Base-by-base conservation (phyloP, 92 coral and sea anemone species). In the Plumapathes pennacea region DNA sequence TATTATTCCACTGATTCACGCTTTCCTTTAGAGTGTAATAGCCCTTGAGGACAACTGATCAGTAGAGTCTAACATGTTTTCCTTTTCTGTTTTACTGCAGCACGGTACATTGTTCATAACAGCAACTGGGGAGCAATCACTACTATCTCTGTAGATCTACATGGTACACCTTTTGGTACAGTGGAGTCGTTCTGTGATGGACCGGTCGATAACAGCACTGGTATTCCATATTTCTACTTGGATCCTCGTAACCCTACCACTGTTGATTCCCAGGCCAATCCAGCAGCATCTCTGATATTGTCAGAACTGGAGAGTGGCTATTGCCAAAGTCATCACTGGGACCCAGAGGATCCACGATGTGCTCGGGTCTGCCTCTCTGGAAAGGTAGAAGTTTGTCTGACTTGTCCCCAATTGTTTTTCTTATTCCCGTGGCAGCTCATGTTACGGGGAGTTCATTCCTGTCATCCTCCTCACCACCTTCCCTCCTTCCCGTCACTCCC, bases 21-120 rank as follows among this genome's bases (percentile, higher is more conserved):
- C n/a, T n/a, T n/a, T n/a, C n/a, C n/a, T n/a, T n/a, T n/a, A n/a
- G n/a, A n/a, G n/a, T n/a, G n/a, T n/a, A n/a, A n/a, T n/a, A n/a
- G n/a, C n/a, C n/a, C n/a, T n/a, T n/a, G n/a, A n/a, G n/a, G n/a
- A n/a, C n/a, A n/a, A n/a, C n/a, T n/a, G n/a, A n/a, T n/a, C n/a
- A n/a, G n/a, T n/a, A n/a, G n/a, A n/a, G n/a, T n/a, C n/a, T n/a
- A n/a, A n/a, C n/a, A n/a, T n/a, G n/a, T n/a, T n/a, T n/a, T n/a
- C n/a, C n/a, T n/a, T n/a, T n/a, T n/a, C n/a, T n/a, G n/a, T n/a
- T n/a, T n/a, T n/a, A n/a, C n/a, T 34, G 8, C 62, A 84, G 90
- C 90, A 24, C 61, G 90, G 33, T 84, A 77, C 72, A 58, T 84
- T 44, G 85, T 62, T 33, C 90, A 84, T 60, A 62, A 71, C 49